Percentiles rank a stretch among this genome's conserved stretches.
phyloP scores from a whole-genome alignment of 2,888 invertebrate genomes.

The Marronus borbonicus region DNA sequence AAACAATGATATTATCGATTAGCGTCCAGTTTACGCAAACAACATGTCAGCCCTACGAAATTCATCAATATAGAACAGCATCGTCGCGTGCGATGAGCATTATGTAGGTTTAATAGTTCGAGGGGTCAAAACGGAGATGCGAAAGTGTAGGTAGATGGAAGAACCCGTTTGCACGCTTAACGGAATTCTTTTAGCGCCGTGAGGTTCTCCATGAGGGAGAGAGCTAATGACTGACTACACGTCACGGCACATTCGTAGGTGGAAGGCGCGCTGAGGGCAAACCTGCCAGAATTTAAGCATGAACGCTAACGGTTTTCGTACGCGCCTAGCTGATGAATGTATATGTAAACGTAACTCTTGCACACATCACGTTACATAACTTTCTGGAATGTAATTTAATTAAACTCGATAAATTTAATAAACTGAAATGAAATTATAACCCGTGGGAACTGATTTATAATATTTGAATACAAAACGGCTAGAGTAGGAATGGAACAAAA shows the following conservation, averaged over 20 bases:
- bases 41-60: slow-evolving; percentile 10
- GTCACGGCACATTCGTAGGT: slow-evolving; percentile 20
- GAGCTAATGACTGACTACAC: slow-evolving; percentile 20
- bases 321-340: slow-evolving; percentile 5
- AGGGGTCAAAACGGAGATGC: slow-evolving; percentile 5
- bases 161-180: slow-evolving; percentile 33
- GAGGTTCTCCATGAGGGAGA: slow-evolving; percentile 25
- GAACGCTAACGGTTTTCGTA: slow-evolving; percentile 31
- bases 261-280: slow-evolving; percentile 6
- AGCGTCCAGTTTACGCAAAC: slow-evolving; percentile 38
- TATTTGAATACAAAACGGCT: no score
- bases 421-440: no score
- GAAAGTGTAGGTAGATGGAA: slow-evolving; percentile 18
- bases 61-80: slow-evolving; percentile 9
- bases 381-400: no score
- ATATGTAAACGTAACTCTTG: no score
- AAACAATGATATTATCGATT: slow-evolving; percentile 37
- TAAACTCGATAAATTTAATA: no score
- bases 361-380: no score
- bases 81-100: slow-evolving; percentile 8
- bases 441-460: no score
- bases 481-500: no score
- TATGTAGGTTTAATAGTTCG: slow-evolving; percentile 13
- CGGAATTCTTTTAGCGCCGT: slow-evolving; percentile 31
- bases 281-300: slow-evolving; percentile 19